A percentile compares a stretch with the other conserved stretches of the same genome.
Conservation (phyloP, 1,140 invertebrate genomes). For the Macrobrachium nipponense region DNA sequence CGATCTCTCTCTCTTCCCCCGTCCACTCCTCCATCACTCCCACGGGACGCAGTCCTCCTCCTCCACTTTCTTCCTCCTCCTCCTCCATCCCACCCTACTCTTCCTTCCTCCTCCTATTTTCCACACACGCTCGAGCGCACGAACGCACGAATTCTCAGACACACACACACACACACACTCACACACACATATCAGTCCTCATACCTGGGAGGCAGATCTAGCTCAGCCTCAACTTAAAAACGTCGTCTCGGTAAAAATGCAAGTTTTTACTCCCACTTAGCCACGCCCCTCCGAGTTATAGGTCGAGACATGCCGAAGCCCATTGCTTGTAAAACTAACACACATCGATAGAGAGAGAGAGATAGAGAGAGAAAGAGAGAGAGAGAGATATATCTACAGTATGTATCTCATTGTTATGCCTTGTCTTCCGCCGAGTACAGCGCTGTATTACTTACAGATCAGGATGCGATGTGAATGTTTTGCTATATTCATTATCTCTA, state of each 20-base stretch:
- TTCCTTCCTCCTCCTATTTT: too few relatives aligned
- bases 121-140: neutral
- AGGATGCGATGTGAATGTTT: neutral
- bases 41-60: neutral
- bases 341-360: too few relatives aligned
- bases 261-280: too few relatives aligned
- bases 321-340: too few relatives aligned
- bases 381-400: too few relatives aligned
- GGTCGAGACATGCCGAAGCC: too few relatives aligned
- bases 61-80: neutral
- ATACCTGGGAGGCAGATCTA: neutral
- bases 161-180: constrained; percentile 14
- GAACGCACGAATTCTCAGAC: neutral
- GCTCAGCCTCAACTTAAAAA: neutral
- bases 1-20: neutral
- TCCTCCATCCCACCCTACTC: too few relatives aligned
- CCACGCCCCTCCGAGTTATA: too few relatives aligned
- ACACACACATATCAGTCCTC: neutral
- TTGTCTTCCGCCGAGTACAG: too few relatives aligned
- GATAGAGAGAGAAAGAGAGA: too few relatives aligned
- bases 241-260: neutral
- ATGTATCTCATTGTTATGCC: too few relatives aligned
- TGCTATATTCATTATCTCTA: too few relatives aligned
- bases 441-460: neutral
- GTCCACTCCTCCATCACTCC: neutral